Conservation (phyloP, 2,113 vertebrate species). For the Mugil cephalus region DNA sequence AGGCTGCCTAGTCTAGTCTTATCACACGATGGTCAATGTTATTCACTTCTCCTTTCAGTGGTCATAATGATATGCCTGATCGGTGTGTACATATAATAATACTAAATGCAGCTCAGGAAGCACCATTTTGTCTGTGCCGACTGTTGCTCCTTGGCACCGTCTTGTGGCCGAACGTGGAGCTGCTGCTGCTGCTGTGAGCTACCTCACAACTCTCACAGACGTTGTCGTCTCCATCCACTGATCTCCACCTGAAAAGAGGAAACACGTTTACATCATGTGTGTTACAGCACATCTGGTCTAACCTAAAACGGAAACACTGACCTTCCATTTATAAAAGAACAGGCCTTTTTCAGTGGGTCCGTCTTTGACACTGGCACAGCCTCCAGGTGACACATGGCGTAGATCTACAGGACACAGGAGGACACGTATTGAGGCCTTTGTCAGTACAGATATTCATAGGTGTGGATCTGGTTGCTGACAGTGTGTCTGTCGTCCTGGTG, state of each 20-base stretch:
- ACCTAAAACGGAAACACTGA: neutral
- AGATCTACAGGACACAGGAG: slow-evolving; percentile 42
- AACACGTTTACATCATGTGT: neutral
- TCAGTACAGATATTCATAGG: neutral
- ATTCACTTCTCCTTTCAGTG: too few relatives aligned
- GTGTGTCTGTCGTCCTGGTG: slow-evolving; percentile 43
- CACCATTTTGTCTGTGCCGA: neutral
- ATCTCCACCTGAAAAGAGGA: slow-evolving; percentile 46
- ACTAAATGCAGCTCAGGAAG: neutral
- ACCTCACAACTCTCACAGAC: slow-evolving; percentile 38
- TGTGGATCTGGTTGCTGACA: slow-evolving; percentile 5
- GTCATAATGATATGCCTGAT: too few relatives aligned
- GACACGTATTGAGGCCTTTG: neutral
- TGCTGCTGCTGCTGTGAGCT: neutral
- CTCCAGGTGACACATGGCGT: slow-evolving; percentile 50
- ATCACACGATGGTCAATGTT: too few relatives aligned
- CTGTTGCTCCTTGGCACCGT: slow-evolving; percentile 27
- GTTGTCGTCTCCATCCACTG: slow-evolving; percentile 42
- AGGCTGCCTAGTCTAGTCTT: too few relatives aligned
- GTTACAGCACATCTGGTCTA: neutral
- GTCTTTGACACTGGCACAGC: slow-evolving; percentile 17
- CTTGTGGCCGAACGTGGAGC: slow-evolving; percentile 36
- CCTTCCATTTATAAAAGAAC: slow-evolving; percentile 37
- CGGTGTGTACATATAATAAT: neutral
- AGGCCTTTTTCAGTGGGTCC: slow-evolving; percentile 23